Conservation (phyloP, 1,140 invertebrate species). For the Zaprionus kolodkinae region DNA sequence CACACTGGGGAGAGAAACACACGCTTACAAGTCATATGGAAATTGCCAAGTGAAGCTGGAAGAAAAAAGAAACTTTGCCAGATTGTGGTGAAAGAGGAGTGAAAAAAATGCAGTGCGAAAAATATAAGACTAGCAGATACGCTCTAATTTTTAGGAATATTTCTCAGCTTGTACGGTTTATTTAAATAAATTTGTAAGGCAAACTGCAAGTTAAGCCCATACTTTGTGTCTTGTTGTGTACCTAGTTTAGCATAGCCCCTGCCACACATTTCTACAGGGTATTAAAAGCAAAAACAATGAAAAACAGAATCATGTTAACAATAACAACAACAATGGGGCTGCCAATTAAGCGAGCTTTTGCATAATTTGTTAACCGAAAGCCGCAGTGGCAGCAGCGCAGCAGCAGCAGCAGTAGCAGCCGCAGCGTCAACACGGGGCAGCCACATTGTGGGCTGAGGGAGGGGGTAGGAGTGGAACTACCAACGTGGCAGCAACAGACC, state of each 20-base stretch:
- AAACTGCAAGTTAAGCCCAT: no score
- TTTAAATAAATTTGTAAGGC: no score
- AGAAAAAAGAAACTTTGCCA: constrained; percentile 31
- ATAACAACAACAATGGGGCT: constrained; percentile 18
- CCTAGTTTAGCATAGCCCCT: no score
- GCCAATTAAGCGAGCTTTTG: constrained; percentile 44
- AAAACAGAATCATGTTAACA: constrained; percentile 21
- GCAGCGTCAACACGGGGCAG: not conserved
- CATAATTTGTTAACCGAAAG: constrained; percentile 45
- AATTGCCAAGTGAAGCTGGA: constrained; percentile 8
- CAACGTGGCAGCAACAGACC: not conserved
- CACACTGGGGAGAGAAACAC: constrained; percentile 9
- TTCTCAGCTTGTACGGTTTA: no score
- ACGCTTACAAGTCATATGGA: constrained; percentile 16
- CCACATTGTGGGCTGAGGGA: not conserved
- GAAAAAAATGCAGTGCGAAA: not conserved
- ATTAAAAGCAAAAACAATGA: constrained; percentile 20
- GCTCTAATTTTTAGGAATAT: not conserved
- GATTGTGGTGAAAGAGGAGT: constrained; percentile 16
- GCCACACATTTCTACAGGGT: not conserved
- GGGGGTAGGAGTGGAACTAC: no score
- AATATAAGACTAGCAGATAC: not conserved
- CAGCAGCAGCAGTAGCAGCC: not conserved
- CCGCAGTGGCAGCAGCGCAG: constrained; percentile 17
- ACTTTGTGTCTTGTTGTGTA: no score